Conservation (phyloP, 2,113 vertebrate genomes). For the Cottus gobio region DNA sequence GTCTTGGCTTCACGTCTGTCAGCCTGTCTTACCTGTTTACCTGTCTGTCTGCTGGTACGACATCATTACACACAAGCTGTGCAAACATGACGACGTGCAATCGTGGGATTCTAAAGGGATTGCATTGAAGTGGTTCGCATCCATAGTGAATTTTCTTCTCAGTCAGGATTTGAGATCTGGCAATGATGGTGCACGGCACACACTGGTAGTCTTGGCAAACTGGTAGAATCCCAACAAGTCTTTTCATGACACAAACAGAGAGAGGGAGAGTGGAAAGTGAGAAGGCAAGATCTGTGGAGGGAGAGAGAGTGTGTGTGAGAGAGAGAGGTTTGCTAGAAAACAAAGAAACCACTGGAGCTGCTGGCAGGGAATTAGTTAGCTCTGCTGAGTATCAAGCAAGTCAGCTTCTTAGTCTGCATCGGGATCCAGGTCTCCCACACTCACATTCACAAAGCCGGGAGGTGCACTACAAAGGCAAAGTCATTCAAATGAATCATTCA, state of each 20-base stretch:
- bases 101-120: conserved; percentile 30
- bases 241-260: conserved; percentile 41
- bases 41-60: conserved; percentile 33
- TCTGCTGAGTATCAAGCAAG: conserved; percentile 57
- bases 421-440: conserved; percentile 11
- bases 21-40: conserved; percentile 25
- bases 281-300: background rate
- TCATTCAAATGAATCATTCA: background rate
- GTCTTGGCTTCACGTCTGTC: conserved; percentile 26
- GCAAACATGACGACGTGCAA: conserved; percentile 39
- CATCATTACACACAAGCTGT: conserved; percentile 54
- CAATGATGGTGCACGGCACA: conserved; percentile 39
- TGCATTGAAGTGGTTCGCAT: conserved; percentile 45
- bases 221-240: conserved; percentile 45
- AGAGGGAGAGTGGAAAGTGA: background rate
- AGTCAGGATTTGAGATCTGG: conserved; percentile 42
- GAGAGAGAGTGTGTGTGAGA: conserved; percentile 7
- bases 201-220: conserved; percentile 49
- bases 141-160: conserved; percentile 61
- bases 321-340: conserved; percentile 7
- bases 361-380: conserved; percentile 43
- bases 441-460: conserved; percentile 7
- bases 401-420: conserved; percentile 20
- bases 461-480: background rate
- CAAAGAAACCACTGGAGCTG: conserved; percentile 48